These are phyloP conservation scores for Anoplophora glabripennis DNA, from an alignment of 1,140 invertebrate species.

Conservation along the genomic window DNA sequence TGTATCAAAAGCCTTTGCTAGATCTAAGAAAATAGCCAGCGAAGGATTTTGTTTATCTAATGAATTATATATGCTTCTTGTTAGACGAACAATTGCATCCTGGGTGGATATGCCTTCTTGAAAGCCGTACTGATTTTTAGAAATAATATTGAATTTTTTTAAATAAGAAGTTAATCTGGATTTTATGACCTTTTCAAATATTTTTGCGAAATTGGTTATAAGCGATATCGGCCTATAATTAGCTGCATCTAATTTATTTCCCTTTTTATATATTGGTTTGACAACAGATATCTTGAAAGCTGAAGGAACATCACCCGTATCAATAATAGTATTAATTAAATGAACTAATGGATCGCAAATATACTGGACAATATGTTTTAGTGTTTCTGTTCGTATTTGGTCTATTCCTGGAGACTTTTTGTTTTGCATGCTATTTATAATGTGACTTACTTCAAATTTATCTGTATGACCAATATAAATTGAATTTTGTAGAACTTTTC, in stretches of 20 bases:
- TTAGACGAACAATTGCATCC: no score
- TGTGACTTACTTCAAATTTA: constrained; percentile 1
- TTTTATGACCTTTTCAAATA: not conserved
- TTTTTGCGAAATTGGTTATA: not conserved
- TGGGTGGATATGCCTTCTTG: no score
- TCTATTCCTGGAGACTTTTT: constrained; percentile 8
- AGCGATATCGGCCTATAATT: constrained; percentile 4
- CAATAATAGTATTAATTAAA: constrained; percentile 2
- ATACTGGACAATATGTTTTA: constrained; percentile 6
- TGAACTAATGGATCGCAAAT: constrained; percentile 2
- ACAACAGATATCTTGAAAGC: constrained; percentile 4
- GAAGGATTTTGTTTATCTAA: no score
- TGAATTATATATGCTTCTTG: no score
- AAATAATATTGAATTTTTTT: no score
- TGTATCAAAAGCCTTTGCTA: no score
- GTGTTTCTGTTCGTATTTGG: not conserved
- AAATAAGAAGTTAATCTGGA: not conserved
- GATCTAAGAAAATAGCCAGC: no score
- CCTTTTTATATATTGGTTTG: constrained; percentile 6
- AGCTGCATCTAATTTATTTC: not conserved
- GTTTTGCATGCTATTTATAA: not conserved
- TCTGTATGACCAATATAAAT: not conserved
- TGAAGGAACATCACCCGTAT: not conserved
- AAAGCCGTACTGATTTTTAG: no score
- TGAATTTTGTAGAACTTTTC: not conserved